phyloP scores from a whole-genome alignment of 1,140 invertebrate genomes.

The Mylabris phalerata region DNA sequence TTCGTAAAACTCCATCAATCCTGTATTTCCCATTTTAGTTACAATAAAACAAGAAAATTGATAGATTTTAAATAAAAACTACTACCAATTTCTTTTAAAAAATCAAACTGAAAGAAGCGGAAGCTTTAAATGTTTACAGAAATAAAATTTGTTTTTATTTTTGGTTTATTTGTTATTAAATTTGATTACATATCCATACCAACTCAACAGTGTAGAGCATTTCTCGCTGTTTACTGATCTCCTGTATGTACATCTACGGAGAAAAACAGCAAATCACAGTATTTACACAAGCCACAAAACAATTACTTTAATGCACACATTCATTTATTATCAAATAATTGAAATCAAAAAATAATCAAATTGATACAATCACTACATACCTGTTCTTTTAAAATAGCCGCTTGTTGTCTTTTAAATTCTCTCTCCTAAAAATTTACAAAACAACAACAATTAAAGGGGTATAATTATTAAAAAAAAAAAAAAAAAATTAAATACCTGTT shows the following conservation, averaged over 20 bases:
- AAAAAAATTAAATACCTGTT: slow-evolving; percentile 66
- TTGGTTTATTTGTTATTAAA: no score
- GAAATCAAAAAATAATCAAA: neutral
- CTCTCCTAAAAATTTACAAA: slow-evolving; percentile 60
- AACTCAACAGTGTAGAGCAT: slow-evolving; percentile 77
- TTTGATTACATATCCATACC: slow-evolving; percentile 51
- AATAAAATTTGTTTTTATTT: no score
- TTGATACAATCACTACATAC: slow-evolving; percentile 45
- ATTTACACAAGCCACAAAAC: slow-evolving; percentile 37
- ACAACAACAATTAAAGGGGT: neutral
- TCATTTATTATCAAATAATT: neutral
- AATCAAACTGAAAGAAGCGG: no score
- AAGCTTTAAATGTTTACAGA: no score
- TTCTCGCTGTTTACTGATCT: slow-evolving; percentile 81
- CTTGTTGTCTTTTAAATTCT: slow-evolving; percentile 80
- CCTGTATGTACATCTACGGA: slow-evolving; percentile 75
- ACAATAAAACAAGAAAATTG: no score
- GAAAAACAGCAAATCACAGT: slow-evolving; percentile 38
- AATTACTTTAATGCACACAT: slow-evolving; percentile 10
- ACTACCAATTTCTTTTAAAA: no score
- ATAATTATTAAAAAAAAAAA: neutral
- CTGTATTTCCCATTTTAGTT: no score
- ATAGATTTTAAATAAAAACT: no score
- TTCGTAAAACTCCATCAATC: no score
- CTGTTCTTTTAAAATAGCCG: slow-evolving; percentile 82